These are phyloP conservation scores for Pleuronectes platessa DNA, from an alignment of 2,113 vertebrate genomes.

Conservation along the genomic window DNA sequence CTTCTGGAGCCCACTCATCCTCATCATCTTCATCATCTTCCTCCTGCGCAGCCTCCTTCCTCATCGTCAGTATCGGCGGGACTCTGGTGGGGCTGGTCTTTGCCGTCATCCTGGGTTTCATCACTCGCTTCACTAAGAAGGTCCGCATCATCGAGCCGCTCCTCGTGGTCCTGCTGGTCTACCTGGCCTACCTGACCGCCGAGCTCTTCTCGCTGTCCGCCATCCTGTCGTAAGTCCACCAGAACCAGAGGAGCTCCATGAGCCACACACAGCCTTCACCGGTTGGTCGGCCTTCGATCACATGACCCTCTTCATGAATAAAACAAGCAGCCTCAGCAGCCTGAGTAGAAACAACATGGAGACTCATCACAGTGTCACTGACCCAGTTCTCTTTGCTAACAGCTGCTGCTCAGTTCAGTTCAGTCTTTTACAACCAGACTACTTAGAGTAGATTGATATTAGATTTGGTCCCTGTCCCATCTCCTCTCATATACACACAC, in stretches of 20 bases:
- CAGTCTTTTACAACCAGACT: too few relatives aligned
- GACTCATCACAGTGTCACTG: too few relatives aligned
- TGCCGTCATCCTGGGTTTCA: conserved; percentile 91
- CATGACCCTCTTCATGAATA: too few relatives aligned
- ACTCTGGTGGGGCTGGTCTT: conserved; percentile 93
- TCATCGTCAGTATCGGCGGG: conserved; percentile 95
- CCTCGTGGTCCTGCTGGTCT: conserved; percentile 95
- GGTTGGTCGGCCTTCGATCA: too few relatives aligned
- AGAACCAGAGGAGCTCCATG: neutral
- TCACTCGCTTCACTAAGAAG: conserved; percentile 96
- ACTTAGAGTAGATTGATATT: too few relatives aligned
- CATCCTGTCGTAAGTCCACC: conserved; percentile 94
- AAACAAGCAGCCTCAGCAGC: too few relatives aligned
- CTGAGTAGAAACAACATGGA: too few relatives aligned
- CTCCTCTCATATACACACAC: too few relatives aligned
- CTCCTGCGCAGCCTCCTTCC: conserved; percentile 88
- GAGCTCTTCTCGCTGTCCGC: conserved; percentile 95
- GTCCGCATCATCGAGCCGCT: conserved; percentile 98
- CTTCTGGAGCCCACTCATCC: neutral
- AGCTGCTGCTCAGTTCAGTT: too few relatives aligned
- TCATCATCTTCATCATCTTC: neutral
- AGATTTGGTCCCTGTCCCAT: too few relatives aligned
- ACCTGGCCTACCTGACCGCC: conserved; percentile 93
- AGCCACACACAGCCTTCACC: too few relatives aligned
- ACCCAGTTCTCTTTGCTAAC: too few relatives aligned